Evolutionary conservation across 2,888 invertebrate species (phyloP).

Genomic region (Belgica antarctica): DNA sequence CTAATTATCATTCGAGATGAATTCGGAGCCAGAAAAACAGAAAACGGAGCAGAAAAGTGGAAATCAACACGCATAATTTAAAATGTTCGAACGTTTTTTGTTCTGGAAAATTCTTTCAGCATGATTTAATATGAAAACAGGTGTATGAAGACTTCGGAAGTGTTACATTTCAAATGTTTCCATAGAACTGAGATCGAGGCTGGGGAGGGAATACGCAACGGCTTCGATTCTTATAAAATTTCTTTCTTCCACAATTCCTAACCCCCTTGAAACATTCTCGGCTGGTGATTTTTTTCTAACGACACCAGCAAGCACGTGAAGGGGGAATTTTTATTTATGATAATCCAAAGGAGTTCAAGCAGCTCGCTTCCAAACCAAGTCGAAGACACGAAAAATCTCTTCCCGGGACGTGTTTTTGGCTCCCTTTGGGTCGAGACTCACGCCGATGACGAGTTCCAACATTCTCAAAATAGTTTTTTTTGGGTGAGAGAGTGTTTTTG

Average conservation of each 20-base stretch:
- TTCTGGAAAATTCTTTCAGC: background rate
- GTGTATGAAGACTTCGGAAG: constrained; percentile 12
- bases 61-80: constrained; percentile 5
- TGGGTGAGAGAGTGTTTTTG: constrained; percentile 5
- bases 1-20: constrained; percentile 24
- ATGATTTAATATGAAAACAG: constrained; percentile 34
- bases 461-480: constrained; percentile 35
- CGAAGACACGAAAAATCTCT: background rate
- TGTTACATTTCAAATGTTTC: constrained; percentile 12
- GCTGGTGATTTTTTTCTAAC: constrained; percentile 11
- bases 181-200: background rate
- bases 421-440: background rate
- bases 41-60: background rate
- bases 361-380: too few species aligned
- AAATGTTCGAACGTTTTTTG: background rate
- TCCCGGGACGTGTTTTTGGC: constrained; percentile 1
- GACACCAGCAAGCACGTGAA: constrained; percentile 16
- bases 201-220: background rate
- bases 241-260: background rate
- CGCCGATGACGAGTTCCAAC: constrained; percentile 13
- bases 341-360: constrained; percentile 16
- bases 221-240: background rate
- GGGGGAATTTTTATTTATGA: constrained; percentile 7
- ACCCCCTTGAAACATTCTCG: constrained; percentile 1
- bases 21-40: constrained; percentile 5